Percentiles rank a stretch among this genome's conserved stretches.
phyloP scores from a whole-genome alignment of 92 coral and sea anemone species.

The Nematostella vectensis region DNA sequence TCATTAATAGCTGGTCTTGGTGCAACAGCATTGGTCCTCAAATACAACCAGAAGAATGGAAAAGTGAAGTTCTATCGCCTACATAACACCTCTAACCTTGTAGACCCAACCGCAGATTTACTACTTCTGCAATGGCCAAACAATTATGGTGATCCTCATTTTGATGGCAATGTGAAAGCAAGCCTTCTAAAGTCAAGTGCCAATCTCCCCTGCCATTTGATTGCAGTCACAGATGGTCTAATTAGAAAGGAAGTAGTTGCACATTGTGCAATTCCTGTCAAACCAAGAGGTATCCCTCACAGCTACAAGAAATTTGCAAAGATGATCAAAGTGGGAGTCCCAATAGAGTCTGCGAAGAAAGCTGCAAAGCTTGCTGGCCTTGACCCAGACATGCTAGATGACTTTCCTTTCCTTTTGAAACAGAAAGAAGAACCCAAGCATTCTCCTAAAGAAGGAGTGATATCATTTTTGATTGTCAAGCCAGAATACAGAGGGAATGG shows the following conservation, averaged over 20 bases:
- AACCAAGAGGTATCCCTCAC: not conserved
- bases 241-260: conserved; percentile 27
- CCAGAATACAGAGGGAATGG: conserved; percentile 53
- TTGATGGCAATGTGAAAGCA: conserved; percentile 29
- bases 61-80: conserved; percentile 25
- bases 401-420: not conserved
- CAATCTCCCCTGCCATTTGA: conserved; percentile 45
- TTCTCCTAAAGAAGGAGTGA: not conserved
- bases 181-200: conserved; percentile 41
- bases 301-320: conserved; percentile 16
- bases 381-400: conserved; percentile 21
- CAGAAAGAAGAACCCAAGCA: not conserved
- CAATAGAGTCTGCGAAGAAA: conserved; percentile 29
- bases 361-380: conserved; percentile 38
- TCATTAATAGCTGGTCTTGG: not conserved
- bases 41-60: not conserved
- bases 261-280: conserved; percentile 23
- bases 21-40: conserved; percentile 3
- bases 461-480: conserved; percentile 45
- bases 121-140: conserved; percentile 48
- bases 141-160: conserved; percentile 28
- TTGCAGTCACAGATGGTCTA: conserved; percentile 15
- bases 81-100: conserved; percentile 31
- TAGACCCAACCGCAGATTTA: conserved; percentile 23
- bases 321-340: conserved; percentile 49